These are phyloP conservation scores for Heliconius charithonia DNA, from an alignment of 2,888 invertebrate genomes.

Conservation along the genomic window DNA sequence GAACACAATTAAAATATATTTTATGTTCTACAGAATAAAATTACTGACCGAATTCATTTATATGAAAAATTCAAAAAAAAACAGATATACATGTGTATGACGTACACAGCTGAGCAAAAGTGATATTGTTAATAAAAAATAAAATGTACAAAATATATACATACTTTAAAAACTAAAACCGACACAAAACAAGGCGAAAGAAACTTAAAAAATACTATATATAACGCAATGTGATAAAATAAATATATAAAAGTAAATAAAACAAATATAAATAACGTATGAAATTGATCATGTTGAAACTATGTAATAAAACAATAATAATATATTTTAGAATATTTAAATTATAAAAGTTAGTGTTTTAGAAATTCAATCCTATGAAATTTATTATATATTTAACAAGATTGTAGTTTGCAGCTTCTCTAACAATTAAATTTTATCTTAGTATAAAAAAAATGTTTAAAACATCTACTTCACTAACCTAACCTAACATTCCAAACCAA, in stretches of 20 bases:
- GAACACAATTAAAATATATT: slow-evolving; percentile 21
- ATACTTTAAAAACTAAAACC: slow-evolving; percentile 25
- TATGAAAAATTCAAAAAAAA: not conserved
- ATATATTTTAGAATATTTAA: not conserved
- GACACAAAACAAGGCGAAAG: slow-evolving; percentile 58
- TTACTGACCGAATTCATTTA: not conserved
- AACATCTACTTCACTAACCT: not conserved
- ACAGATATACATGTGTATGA: not conserved
- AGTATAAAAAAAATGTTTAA: not conserved
- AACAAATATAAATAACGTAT: slow-evolving; percentile 20
- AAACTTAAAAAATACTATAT: slow-evolving; percentile 45
- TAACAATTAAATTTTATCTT: not conserved
- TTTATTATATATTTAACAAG: not conserved
- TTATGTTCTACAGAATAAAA: not conserved
- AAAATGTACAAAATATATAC: slow-evolving; percentile 19
- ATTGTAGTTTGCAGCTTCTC: not conserved
- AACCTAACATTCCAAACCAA: slow-evolving; percentile 23
- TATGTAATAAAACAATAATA: not conserved
- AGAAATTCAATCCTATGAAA: not conserved
- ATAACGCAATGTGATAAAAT: slow-evolving; percentile 33
- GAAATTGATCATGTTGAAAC: not conserved
- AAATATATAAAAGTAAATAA: slow-evolving; percentile 31
- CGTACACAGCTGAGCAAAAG: slow-evolving; percentile 33
- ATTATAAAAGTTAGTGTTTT: not conserved
- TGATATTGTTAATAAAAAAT: slow-evolving; percentile 16